Base-by-base conservation (phyloP, 2,113 vertebrate species). In the Phaethornis superciliosus region DNA sequence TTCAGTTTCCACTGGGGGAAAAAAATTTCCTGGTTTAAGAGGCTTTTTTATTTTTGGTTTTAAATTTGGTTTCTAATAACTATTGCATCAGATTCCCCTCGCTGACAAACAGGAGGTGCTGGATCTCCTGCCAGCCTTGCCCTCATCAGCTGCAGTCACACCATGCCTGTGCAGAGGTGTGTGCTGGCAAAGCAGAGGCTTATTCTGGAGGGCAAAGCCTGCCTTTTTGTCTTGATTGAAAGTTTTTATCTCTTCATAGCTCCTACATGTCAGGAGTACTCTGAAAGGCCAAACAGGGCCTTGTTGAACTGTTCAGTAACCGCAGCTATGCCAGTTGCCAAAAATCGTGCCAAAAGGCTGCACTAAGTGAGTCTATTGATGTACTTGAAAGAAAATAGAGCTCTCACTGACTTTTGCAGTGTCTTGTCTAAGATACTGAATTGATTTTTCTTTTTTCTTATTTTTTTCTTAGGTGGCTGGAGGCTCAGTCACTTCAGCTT, bases 81-180 rank as follows among this genome's bases (percentile, higher is more conserved):
- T 27, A 4, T 18, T 89, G 44, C 35, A 42, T 79, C 60, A 19
- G 35, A 56, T 54, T 14, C 8, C 22, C 26, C 9, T 1, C 5
- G 24, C 28, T 40, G 55, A 28, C 23, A 32, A 40, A 11, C 1
- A 1, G 37, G 32, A 52, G 44, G 21, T 68, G 47, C 33, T 64
- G 60, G 32, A 9, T 91, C 17, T 74, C 8, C 56, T 60, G 67
- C 26, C 21, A 28, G 33, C 37, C 47, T 30, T 0, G 0, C 1
- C 2, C 35, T 68, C 3, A 0, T 4, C 3, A 26, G 2, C 40
- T 54, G 11, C 33, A 30, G 28, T 47, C 12, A n/a, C 3, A 5
- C 2, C 13, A 3, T 14, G 21, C 1, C 27, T 56, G 8, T 0
- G 2, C 18, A 37, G 22, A 64, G 51, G 10, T 24, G 15, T 19